Conservation (phyloP, 2,113 vertebrate genomes). For the Macquaria australasica region DNA sequence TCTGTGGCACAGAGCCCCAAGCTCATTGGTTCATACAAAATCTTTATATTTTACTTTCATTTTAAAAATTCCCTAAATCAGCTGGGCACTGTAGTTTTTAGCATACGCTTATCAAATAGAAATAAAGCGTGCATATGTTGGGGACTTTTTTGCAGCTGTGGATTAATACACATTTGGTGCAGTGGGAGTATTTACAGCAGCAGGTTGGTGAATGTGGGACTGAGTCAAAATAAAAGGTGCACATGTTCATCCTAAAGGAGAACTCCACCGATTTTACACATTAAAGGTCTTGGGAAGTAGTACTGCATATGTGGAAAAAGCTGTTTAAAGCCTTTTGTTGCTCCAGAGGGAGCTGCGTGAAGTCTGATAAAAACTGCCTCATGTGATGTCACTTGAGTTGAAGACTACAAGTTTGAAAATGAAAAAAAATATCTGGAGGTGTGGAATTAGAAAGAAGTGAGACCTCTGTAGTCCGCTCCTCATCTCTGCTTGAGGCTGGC, state of each 20-base stretch:
- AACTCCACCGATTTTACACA: background rate
- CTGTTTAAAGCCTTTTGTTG: no score
- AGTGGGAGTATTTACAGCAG: background rate
- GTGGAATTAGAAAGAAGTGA: background rate
- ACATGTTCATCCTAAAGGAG: background rate
- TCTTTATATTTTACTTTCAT: background rate
- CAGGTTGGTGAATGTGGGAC: background rate
- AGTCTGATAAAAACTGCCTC: no score
- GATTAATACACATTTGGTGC: background rate
- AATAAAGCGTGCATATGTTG: background rate
- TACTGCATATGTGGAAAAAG: no score
- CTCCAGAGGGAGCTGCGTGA: no score
- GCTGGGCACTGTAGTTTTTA: background rate
- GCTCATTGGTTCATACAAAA: background rate
- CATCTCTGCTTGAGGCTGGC: background rate
- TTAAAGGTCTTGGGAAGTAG: background rate
- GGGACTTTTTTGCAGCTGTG: conserved; percentile 10
- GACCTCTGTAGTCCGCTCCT: background rate
- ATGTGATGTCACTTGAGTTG: no score
- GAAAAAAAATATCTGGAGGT: no score
- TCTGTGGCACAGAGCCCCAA: background rate
- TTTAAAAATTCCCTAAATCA: background rate
- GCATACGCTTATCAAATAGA: background rate
- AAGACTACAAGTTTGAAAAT: no score
- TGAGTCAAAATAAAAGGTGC: background rate